phyloP scores from a whole-genome alignment of 1,140 invertebrate genomes.

The Adelges cooleyi region DNA sequence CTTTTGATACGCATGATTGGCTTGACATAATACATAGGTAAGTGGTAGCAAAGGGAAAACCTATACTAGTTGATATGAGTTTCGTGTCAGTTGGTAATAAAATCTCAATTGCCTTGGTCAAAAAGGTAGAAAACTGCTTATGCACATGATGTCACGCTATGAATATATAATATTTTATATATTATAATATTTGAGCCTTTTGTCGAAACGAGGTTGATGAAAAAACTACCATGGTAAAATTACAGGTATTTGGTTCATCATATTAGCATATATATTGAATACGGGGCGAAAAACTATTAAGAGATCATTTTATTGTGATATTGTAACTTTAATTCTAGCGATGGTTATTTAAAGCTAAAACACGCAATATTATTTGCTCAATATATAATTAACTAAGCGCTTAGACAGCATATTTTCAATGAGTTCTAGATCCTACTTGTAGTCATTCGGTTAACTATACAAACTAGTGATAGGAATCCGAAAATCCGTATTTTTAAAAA shows the following conservation, averaged over 20 bases:
- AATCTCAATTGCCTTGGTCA: background rate
- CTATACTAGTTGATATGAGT: background rate
- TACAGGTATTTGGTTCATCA: conserved; percentile 20
- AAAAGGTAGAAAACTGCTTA: conserved; percentile 7
- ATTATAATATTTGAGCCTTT: background rate
- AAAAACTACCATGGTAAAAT: conserved; percentile 3
- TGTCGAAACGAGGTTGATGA: conserved; percentile 1
- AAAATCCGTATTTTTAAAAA: no score
- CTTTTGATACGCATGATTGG: background rate
- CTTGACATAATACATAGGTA: background rate
- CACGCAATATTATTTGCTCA: no score
- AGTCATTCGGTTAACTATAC: no score
- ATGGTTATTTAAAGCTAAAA: no score
- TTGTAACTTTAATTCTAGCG: no score
- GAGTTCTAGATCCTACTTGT: no score
- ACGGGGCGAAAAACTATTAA: no score
- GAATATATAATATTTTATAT: conserved; percentile 3
- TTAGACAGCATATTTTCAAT: no score
- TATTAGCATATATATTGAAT: conserved; percentile 27
- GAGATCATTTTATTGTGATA: no score
- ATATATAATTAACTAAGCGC: no score
- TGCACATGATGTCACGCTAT: conserved; percentile 24
- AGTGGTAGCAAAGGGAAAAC: background rate
- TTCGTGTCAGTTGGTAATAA: conserved; percentile 16
- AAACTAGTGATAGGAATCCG: no score